These are phyloP conservation scores for Stegodyphus dumicola DNA, from an alignment of 1,140 invertebrate species.

Conservation along the genomic window DNA sequence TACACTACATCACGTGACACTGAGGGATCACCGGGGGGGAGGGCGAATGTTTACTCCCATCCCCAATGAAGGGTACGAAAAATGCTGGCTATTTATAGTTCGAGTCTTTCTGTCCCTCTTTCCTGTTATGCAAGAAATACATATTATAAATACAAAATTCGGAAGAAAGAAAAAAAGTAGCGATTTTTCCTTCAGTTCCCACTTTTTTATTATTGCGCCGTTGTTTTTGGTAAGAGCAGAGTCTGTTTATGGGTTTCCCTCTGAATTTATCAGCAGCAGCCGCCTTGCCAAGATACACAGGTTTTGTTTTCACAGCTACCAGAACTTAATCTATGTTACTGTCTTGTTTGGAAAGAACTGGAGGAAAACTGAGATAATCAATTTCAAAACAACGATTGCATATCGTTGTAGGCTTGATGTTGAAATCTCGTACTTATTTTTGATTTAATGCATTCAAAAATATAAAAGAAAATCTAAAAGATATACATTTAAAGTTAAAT, in stretches of 20 bases:
- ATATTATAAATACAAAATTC: background rate
- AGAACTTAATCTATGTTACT: background rate
- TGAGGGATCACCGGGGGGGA: too few species aligned
- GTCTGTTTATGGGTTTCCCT: background rate
- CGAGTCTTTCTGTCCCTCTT: background rate
- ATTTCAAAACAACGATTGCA: too few species aligned
- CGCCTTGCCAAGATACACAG: conserved; percentile 1
- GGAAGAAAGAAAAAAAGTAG: background rate
- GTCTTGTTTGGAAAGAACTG: too few species aligned
- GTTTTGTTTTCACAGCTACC: conserved; percentile 13
- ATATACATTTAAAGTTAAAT: too few species aligned
- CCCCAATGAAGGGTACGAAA: background rate
- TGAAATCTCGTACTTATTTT: too few species aligned
- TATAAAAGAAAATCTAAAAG: too few species aligned
- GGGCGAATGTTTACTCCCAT: background rate
- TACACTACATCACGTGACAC: background rate
- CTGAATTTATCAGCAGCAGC: background rate
- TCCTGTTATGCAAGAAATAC: background rate
- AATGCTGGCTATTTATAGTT: background rate
- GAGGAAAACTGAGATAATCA: too few species aligned
- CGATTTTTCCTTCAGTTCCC: background rate
- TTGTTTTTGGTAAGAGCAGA: background rate
- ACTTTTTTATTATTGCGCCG: background rate
- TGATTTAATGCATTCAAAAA: too few species aligned
- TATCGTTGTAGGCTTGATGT: too few species aligned